These are phyloP conservation scores for Hippocampus abdominalis DNA, from an alignment of 2,113 vertebrate genomes.

Conservation along the genomic window DNA sequence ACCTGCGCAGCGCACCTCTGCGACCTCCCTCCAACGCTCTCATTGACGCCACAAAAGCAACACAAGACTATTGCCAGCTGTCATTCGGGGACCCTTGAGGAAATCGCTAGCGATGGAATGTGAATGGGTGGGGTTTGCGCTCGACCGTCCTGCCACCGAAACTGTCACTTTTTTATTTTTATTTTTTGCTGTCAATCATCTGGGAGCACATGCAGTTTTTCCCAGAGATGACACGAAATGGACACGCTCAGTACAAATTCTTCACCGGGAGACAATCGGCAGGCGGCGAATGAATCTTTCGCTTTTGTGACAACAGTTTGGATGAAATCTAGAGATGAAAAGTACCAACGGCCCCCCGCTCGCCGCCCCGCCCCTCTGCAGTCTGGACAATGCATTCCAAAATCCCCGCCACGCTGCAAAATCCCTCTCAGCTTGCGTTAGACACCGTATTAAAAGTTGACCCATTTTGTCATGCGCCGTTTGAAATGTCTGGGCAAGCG, in stretches of 20 bases:
- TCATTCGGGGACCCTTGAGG: conserved; percentile 27
- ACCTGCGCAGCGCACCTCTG: background rate
- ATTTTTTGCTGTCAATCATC: conserved; percentile 10
- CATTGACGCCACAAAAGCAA: conserved; percentile 1
- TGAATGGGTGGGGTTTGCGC: conserved; percentile 23
- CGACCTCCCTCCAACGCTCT: conserved; percentile 6
- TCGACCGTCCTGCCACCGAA: conserved; percentile 7
- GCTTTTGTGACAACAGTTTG: conserved; percentile 10
- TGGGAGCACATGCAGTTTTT: conserved; percentile 6
- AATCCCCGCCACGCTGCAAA: conserved; percentile 36
- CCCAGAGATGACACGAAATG: background rate
- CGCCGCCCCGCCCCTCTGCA: conserved; percentile 9
- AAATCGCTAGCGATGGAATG: conserved; percentile 45
- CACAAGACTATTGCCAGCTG: conserved; percentile 36
- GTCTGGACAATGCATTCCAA: conserved; percentile 36
- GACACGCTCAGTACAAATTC: background rate
- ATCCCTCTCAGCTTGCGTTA: conserved; percentile 48
- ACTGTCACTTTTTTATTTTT: conserved; percentile 15
- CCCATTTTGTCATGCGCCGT: conserved; percentile 53
- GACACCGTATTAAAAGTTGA: conserved; percentile 59
- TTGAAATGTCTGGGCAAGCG: conserved; percentile 21
- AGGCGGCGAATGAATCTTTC: background rate
- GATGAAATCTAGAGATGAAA: conserved; percentile 24
- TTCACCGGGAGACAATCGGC: background rate
- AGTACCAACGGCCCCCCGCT: conserved; percentile 19